A percentile compares a stretch with the other conserved stretches of the same genome.
phyloP scores from a whole-genome alignment of 2,888 invertebrate species.

The Fissipunctia ypsillon region DNA sequence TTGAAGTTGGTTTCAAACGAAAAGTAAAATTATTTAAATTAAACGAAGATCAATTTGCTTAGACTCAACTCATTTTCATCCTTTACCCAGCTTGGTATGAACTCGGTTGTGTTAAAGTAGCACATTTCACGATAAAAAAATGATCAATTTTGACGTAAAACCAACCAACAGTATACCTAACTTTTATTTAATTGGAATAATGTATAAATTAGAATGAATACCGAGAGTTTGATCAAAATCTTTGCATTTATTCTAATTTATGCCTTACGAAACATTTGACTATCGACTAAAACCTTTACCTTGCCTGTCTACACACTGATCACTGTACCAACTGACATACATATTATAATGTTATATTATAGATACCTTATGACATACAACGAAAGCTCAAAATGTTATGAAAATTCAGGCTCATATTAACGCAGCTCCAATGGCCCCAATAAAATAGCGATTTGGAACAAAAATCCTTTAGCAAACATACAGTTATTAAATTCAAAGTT shows the following conservation, averaged over 20 bases:
- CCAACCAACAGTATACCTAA: background rate
- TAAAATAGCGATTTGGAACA: conserved; percentile 70
- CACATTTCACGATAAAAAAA: background rate
- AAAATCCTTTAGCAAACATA: conserved; percentile 75
- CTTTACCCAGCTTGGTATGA: background rate
- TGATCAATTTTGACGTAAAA: background rate
- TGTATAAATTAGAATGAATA: background rate
- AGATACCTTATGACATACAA: background rate
- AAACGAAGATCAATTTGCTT: background rate
- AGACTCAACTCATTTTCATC: background rate
- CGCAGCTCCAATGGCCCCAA: conserved; percentile 55
- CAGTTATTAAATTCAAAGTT: conserved; percentile 80
- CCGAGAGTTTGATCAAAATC: background rate
- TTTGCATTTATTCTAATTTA: background rate
- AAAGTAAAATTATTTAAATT: background rate
- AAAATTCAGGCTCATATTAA: conserved; percentile 23
- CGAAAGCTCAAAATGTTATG: conserved; percentile 16
- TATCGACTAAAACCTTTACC: too few relatives aligned
- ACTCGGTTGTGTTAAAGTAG: background rate
- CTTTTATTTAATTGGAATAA: background rate
- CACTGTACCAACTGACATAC: conserved; percentile 27
- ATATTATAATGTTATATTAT: conserved; percentile 8
- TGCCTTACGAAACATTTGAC: background rate
- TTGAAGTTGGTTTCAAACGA: background rate
- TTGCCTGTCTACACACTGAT: background rate